Percentiles rank a stretch among this genome's conserved stretches.
phyloP scores from a whole-genome alignment of 2,797 vertebrate genomes.

The Neomorphus geoffroyi region DNA sequence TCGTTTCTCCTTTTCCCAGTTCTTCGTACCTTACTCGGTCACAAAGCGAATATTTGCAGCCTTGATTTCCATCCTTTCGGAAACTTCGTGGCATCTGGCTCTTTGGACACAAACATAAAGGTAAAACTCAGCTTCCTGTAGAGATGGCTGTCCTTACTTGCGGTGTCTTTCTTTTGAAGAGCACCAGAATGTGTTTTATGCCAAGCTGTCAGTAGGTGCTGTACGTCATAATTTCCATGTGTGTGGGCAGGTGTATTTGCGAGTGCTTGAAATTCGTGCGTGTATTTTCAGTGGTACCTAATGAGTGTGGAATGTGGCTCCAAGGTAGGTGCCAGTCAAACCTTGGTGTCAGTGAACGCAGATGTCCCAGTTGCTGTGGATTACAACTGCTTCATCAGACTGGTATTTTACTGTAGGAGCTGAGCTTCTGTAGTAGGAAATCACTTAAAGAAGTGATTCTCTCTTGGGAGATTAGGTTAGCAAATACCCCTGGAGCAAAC shows the following conservation, averaged over 20 bases:
- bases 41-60: slow-evolving; percentile 93
- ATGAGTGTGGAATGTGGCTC: background rate
- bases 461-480: background rate
- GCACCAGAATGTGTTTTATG: background rate
- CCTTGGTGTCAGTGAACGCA: background rate
- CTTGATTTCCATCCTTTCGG: slow-evolving; percentile 93
- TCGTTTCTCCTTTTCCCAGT: slow-evolving; percentile 74
- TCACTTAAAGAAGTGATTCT: background rate
- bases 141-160: background rate
- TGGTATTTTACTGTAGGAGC: background rate
- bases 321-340: background rate
- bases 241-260: background rate
- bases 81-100: slow-evolving; percentile 91
- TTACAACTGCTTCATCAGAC: background rate
- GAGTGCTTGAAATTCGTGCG: background rate
- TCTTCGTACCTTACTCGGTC: slow-evolving; percentile 88
- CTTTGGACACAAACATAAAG: slow-evolving; percentile 95
- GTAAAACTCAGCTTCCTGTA: slow-evolving; percentile 63
- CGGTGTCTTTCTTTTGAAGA: background rate
- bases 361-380: background rate
- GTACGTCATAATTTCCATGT: background rate
- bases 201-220: background rate
- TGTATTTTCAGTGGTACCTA: background rate
- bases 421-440: background rate
- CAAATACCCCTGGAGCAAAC: background rate